phyloP scores from a whole-genome alignment of 2,113 vertebrate genomes.

The Scomber colias region DNA sequence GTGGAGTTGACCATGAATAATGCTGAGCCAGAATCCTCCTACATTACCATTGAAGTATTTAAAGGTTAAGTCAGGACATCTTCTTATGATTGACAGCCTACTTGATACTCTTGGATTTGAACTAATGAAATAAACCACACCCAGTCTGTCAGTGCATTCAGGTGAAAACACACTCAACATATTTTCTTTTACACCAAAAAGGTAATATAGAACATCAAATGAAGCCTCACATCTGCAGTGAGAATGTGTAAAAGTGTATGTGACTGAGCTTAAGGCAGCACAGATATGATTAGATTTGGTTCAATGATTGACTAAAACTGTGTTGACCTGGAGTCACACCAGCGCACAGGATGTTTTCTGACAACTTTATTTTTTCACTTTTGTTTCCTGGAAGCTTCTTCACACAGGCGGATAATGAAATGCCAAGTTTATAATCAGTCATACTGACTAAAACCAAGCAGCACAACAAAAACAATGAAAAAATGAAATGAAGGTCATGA shows the following conservation, averaged over 20 bases:
- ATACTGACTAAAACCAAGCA: background rate
- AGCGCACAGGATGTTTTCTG: background rate
- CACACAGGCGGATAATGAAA: background rate
- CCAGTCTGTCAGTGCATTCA: background rate
- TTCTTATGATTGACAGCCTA: background rate
- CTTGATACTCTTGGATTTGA: background rate
- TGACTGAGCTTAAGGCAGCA: background rate
- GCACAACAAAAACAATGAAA: background rate
- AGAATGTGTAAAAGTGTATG: no score
- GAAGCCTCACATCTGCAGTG: background rate
- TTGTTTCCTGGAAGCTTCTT: background rate
- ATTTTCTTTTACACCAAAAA: background rate
- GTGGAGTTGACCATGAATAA: background rate
- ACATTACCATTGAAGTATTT: background rate
- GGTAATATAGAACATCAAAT: background rate
- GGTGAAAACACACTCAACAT: slow-evolving; percentile 19
- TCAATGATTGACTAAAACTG: background rate
- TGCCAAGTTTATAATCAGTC: background rate
- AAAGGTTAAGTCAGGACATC: slow-evolving; percentile 6
- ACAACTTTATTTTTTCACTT: background rate
- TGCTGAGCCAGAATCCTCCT: slow-evolving; percentile 21
- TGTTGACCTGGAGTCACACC: background rate
- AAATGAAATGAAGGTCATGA: background rate
- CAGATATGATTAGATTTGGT: background rate
- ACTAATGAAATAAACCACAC: background rate